Evolutionary conservation across 2,888 invertebrate genomes (phyloP).

Genomic region (Ichneumoninae sp.): DNA sequence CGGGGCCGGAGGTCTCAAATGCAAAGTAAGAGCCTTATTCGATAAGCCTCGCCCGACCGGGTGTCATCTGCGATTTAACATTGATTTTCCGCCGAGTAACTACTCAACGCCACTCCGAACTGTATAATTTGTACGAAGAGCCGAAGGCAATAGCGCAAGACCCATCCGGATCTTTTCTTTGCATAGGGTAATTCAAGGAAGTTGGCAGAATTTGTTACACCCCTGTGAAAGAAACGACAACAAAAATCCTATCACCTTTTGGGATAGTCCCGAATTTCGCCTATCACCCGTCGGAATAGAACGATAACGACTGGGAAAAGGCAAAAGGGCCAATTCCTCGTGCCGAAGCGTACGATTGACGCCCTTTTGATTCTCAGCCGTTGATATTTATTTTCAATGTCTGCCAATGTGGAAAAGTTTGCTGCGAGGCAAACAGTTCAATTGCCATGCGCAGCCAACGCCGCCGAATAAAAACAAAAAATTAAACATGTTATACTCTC

Average conservation of each 20-base stretch:
- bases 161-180: slow-evolving; percentile 2
- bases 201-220: not conserved
- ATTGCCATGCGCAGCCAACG: too few relatives aligned
- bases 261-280: too few relatives aligned
- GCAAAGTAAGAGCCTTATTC: slow-evolving; percentile 65
- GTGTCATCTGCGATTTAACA: slow-evolving; percentile 64
- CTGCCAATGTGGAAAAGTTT: too few relatives aligned
- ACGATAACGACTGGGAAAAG: too few relatives aligned
- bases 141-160: slow-evolving; percentile 22
- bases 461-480: not conserved
- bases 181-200: not conserved
- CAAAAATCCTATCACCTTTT: not conserved
- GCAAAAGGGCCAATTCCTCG: too few relatives aligned
- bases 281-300: too few relatives aligned
- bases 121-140: slow-evolving; percentile 31
- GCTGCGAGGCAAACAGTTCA: too few relatives aligned
- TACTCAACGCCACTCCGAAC: slow-evolving; percentile 42
- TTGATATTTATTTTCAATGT: too few relatives aligned
- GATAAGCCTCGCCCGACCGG: slow-evolving; percentile 55
- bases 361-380: too few relatives aligned
- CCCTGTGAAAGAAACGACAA: not conserved
- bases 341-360: too few relatives aligned
- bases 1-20: slow-evolving; percentile 47
- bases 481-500: not conserved
- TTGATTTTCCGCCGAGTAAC: slow-evolving; percentile 52